Evolutionary conservation across 2,797 vertebrate species (phyloP).

Genomic region (Zalophus californianus): DNA sequence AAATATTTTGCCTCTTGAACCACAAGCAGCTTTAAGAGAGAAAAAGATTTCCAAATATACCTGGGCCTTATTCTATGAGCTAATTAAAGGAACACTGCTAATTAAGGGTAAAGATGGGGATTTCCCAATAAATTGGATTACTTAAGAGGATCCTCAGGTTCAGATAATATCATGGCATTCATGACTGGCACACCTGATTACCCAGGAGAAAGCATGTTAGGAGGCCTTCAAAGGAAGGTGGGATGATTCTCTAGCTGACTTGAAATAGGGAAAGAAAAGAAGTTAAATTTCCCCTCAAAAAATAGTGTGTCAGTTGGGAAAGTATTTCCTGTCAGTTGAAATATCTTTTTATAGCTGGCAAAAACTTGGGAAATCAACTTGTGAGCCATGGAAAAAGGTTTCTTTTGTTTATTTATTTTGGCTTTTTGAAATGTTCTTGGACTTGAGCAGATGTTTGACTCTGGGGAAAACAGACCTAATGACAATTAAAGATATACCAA

Average conservation of each 20-base stretch:
- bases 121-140: background rate
- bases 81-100: conserved; percentile 32
- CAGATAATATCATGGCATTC: background rate
- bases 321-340: conserved; percentile 73
- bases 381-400: conserved; percentile 29
- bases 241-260: background rate
- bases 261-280: background rate
- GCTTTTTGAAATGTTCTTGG: conserved; percentile 64
- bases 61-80: background rate
- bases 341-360: conserved; percentile 79
- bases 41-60: background rate
- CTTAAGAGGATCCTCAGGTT: background rate
- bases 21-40: background rate
- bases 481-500: background rate
- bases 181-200: background rate
- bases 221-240: background rate
- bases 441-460: background rate
- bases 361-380: conserved; percentile 64
- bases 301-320: conserved; percentile 57
- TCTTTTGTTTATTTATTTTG: conserved; percentile 74
- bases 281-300: conserved; percentile 55
- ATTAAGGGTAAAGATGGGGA: background rate
- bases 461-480: conserved; percentile 43
- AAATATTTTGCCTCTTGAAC: conserved; percentile 18
- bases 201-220: background rate